Evolutionary conservation across 2,797 vertebrate genomes (phyloP).

Genomic region (Rachycentron canadum): DNA sequence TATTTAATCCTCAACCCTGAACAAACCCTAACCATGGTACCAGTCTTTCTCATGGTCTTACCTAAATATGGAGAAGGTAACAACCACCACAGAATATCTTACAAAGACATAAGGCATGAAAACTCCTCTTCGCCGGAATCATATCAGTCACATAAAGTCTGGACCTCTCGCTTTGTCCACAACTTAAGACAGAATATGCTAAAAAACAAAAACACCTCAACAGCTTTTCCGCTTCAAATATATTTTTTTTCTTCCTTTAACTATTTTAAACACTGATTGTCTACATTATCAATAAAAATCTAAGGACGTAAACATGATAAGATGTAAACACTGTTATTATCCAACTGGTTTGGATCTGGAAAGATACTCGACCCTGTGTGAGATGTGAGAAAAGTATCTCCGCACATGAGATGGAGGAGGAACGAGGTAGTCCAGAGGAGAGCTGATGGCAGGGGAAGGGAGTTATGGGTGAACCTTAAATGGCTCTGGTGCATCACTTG

Average conservation of each 20-base stretch:
- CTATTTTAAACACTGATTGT: constrained; percentile 81
- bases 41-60: constrained; percentile 10
- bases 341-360: constrained; percentile 50
- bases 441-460: constrained; percentile 39
- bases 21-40: background rate
- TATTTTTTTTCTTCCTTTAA: constrained; percentile 18
- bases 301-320: constrained; percentile 66
- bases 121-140: constrained; percentile 35
- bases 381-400: constrained; percentile 43
- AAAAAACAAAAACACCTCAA: constrained; percentile 35
- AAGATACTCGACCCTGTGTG: constrained; percentile 71
- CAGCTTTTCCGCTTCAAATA: constrained; percentile 23
- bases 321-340: constrained; percentile 75
- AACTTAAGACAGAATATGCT: constrained; percentile 40
- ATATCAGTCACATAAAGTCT: constrained; percentile 23
- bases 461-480: constrained; percentile 15
- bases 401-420: constrained; percentile 58
- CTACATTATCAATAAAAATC: constrained; percentile 77
- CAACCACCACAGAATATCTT: constrained; percentile 22
- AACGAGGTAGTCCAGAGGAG: constrained; percentile 76
- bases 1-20: background rate
- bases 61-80: constrained; percentile 19
- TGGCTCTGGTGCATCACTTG: constrained; percentile 36
- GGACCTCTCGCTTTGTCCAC: constrained; percentile 35
- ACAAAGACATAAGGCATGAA: constrained; percentile 72